phyloP scores from a whole-genome alignment of 2,797 vertebrate genomes.

The Denticeps clupeoides region DNA sequence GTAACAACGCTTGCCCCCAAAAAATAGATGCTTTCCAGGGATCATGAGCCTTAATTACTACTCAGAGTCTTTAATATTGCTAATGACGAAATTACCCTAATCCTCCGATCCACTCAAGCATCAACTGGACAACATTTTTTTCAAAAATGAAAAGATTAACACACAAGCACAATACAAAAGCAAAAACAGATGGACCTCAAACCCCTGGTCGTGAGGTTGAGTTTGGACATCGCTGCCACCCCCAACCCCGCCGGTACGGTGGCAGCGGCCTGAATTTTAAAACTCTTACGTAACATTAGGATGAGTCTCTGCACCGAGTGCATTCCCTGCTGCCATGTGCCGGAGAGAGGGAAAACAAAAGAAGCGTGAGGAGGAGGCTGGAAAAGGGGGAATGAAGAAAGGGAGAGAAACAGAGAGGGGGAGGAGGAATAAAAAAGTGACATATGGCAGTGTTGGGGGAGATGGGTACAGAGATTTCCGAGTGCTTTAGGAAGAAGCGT shows the following conservation, averaged over 20 bases:
- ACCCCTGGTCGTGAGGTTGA: no score
- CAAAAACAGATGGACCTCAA: no score
- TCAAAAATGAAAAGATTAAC: no score
- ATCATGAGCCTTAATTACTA: no score
- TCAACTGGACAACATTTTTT: no score
- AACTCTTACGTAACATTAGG: constrained; percentile 52
- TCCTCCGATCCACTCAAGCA: no score
- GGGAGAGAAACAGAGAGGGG: neutral
- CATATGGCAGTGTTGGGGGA: neutral
- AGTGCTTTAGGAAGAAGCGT: neutral
- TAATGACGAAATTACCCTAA: no score
- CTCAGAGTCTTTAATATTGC: no score
- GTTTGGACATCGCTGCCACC: no score
- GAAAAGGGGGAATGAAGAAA: constrained; percentile 2
- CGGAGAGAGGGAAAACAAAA: constrained; percentile 5
- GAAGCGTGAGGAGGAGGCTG: constrained; percentile 9
- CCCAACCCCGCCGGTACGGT: constrained; percentile 6
- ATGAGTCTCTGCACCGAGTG: constrained; percentile 33
- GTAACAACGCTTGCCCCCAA: no score
- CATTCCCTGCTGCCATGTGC: constrained; percentile 15
- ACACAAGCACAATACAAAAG: no score
- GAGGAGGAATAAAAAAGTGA: neutral
- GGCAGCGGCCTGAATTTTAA: constrained; percentile 52
- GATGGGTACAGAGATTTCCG: neutral
- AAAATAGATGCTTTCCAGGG: no score